phyloP scores from a whole-genome alignment of 2,888 invertebrate species.

The Charanyca ferruginea region DNA sequence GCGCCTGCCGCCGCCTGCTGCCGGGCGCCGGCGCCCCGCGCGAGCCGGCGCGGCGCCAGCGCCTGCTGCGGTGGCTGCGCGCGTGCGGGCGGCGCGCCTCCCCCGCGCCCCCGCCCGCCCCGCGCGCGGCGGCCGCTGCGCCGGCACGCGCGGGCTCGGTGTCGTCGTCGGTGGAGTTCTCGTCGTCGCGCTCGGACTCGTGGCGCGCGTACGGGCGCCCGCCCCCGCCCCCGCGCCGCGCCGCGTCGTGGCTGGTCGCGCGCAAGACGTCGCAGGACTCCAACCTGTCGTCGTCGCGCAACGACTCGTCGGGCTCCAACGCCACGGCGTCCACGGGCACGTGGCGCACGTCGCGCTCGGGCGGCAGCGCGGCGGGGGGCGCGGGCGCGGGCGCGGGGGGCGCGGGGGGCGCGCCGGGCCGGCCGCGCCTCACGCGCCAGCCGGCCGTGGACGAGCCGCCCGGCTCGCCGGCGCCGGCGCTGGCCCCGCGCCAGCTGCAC shows the following conservation, averaged over 20 bases:
- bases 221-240: slow-evolving; percentile 95
- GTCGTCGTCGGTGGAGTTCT: slow-evolving; percentile 97
- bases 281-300: slow-evolving; percentile 96
- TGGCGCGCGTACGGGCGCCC: slow-evolving; percentile 96
- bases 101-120: slow-evolving; percentile 94
- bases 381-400: slow-evolving; percentile 94
- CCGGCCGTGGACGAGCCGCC: slow-evolving; percentile 94
- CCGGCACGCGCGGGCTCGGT: slow-evolving; percentile 94
- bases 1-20: slow-evolving; percentile 93
- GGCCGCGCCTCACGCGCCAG: slow-evolving; percentile 95
- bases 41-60: slow-evolving; percentile 75
- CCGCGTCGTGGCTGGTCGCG: slow-evolving; percentile 97
- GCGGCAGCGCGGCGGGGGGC: slow-evolving; percentile 94
- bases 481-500: slow-evolving; percentile 79
- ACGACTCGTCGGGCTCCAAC: slow-evolving; percentile 97
- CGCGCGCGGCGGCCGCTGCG: slow-evolving; percentile 91
- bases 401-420: slow-evolving; percentile 92
- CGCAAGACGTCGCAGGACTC: slow-evolving; percentile 98
- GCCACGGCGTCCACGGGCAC: slow-evolving; percentile 97
- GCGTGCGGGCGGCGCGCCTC: slow-evolving; percentile 74
- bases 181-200: slow-evolving; percentile 96
- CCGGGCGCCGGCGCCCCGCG: slow-evolving; percentile 89
- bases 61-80: slow-evolving; percentile 84
- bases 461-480: slow-evolving; percentile 73
- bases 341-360: slow-evolving; percentile 96